Base-by-base conservation (phyloP, 2,888 invertebrate species). In the Idaea straminata region DNA sequence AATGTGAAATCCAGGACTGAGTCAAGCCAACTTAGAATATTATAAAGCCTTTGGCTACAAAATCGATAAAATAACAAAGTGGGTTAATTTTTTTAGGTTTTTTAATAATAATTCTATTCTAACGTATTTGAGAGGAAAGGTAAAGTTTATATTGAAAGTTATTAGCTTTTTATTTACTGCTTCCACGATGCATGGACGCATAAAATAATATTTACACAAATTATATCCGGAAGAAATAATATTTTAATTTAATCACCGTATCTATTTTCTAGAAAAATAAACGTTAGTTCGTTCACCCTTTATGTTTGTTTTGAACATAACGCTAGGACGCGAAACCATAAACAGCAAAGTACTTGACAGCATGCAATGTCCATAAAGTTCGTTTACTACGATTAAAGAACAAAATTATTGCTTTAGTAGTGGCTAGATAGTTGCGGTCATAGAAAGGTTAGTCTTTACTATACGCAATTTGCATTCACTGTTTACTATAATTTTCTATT, bases 1-100 rank as follows among this genome's bases (percentile, higher is more conserved):
- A 86, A 87, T 82, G 82, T 86, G 79, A 86, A 87, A 87, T 87
- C 84, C 85, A 83, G 86, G 83, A 83, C 84, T 83, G 79, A 83
- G 78, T 81, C 77, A 82, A 87, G 83, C 83, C 80, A 87, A 84
- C 79, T 77, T 75, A 78, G 84, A 87, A 89, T 87, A 87, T 84
- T 84, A 86, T 84, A 81, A 80, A 82, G 58, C 58, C 15, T 58
- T 57, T 57, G 3, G 58, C 15, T n/a, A 58, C 58, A n/a, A 58
- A 58, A n/a, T 58, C 15, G 15, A 6, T 15, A n/a, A 16, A 58
- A 58, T 58, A 58, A 10, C 15, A 34, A 65, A 62, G 25, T 34
- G 15, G 35, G n/a, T n/a, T 7, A 25, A 25, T 2, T 25, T 25
- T 25, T 25, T 25, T 64, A 16, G 4, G 59, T 34, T 60, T 60